phyloP scores from a whole-genome alignment of 1,140 invertebrate species.

The Hirudo medicinalis region DNA sequence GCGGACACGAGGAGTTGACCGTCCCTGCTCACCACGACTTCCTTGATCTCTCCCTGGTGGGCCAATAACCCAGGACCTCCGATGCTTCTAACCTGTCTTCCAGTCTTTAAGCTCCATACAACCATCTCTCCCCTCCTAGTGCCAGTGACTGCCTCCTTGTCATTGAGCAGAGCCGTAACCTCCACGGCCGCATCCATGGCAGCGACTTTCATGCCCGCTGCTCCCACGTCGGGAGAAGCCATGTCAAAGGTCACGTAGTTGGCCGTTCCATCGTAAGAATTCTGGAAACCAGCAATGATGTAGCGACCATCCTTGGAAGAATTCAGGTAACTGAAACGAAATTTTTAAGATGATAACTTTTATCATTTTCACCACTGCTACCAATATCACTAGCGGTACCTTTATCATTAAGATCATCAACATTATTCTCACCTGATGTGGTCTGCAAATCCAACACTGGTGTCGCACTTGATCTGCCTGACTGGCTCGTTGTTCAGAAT shows the following conservation, averaged over 20 bases:
- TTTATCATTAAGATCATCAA: not conserved
- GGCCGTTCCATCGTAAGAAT: constrained; percentile 36
- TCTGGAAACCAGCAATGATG: constrained; percentile 37
- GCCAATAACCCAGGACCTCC: constrained; percentile 24
- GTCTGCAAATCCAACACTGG: constrained; percentile 38
- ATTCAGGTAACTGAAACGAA: constrained; percentile 27
- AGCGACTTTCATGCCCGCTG: constrained; percentile 32
- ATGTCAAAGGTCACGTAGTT: constrained; percentile 41
- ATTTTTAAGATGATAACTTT: not conserved
- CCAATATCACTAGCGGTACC: no score
- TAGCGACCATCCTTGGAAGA: constrained; percentile 30
- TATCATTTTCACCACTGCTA: no score
- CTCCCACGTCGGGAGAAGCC: constrained; percentile 27
- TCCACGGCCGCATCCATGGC: constrained; percentile 37
- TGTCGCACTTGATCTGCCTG: constrained; percentile 36
- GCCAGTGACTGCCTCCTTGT: constrained; percentile 40
- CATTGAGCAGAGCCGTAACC: constrained; percentile 35
- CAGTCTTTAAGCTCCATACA: constrained; percentile 39
- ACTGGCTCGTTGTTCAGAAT: constrained; percentile 37
- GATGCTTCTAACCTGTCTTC: constrained; percentile 28
- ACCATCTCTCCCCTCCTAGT: constrained; percentile 36
- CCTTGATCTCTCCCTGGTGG: constrained; percentile 35
- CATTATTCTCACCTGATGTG: constrained; percentile 26
- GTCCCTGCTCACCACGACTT: constrained; percentile 34
- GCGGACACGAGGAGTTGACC: constrained; percentile 35